Base-by-base conservation (phyloP, 2,797 vertebrate genomes). In the Xiphophorus birchmanni region DNA sequence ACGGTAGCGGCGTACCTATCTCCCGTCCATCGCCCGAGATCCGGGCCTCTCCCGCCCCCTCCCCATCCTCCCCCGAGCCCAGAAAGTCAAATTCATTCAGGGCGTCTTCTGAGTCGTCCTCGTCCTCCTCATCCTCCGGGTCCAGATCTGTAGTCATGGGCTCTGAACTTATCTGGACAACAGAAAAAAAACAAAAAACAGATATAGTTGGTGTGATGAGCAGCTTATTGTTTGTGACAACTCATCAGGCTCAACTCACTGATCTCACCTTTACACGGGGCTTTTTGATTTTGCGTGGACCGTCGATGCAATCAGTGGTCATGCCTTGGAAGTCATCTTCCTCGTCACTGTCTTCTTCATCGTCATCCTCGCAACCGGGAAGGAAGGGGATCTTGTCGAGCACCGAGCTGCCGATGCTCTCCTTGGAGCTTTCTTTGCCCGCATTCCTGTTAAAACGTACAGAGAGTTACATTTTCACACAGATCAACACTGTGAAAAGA, bases 41-140 rank as follows among this genome's bases (percentile, higher is more conserved):
- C 77, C 96, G 95, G 65, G 96, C 94, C 89, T 97, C 97, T 73
- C 96, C 96, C 26, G 97, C 94, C 67, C 96, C 96, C 83, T 97
- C 97, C 75, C 96, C 96, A 15, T 97, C 97, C 89, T 98, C 97
- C 91, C 97, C 97, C 0, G 97, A 97, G 89, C 95, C 97, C 89
- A 98, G 88, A 92, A 97, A 98, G 86, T 98, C 96, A 86, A 98
- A 98, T 85, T 98, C 97, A 48, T 95, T 96, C 86, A 98, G 95
- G 65, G 97, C 97, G 0, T 98, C 97, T 88, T 98, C 97, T 0
- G 97, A 98, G 92, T 98, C 97, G 0, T 97, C 97, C 37, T 98
- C 97, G 0, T 98, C 97, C 0, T 97, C 97, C 76, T 98, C 97
- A 0, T 98, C 97, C 84, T 98, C 97, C 2, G 96, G 96, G 86